Base-by-base conservation (phyloP, 2,888 invertebrate genomes). In the Tenthredo amoena region DNA sequence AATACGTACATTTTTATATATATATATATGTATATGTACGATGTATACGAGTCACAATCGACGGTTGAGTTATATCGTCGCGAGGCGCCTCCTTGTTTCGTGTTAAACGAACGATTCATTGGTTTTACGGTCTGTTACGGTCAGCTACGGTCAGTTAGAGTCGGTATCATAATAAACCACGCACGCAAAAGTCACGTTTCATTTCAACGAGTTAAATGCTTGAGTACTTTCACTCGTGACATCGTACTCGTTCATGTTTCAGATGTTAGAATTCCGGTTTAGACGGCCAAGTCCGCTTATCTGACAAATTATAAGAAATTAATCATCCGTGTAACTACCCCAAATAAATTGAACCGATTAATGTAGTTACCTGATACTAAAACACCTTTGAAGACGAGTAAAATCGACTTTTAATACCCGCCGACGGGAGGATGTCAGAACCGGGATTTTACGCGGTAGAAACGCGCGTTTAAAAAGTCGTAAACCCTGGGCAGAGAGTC, bases 401-500 rank as follows among this genome's bases (percentile, higher is more conserved):
- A 55, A 55, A 77, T n/a, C 26, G 77, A 55, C 31, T 55, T 31
- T 50, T 77, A 40, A 81, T 55, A 37, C 18, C 31, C 40, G 81
- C 81, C 81, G 81, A 81, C 81, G 81, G 81, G 62, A 15, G 12
- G 37, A 26, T 40, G 37, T 62, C 34, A 37, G 58, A 47, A 43
- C 31, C 37, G 21, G 21, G 21, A 21, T 62, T 81, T 37, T 21
- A 62, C 12, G 62, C 62, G 62, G n/a, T 62, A 62, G 62, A 81
- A 81, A 58, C 62, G 81, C 15, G 47, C 83, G 83, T 68, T 83
- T 83, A 83, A 83, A 83, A 68, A 83, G 83, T 83, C 83, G 83
- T 83, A 83, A 83, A 83, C 83, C 65, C 47, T 37, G 83, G 47
- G 40, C 34, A 81, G 37, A 50, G 65, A 26, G 37, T n/a, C 68